Evolutionary conservation across 2,797 vertebrate species (phyloP).

Genomic region (Hemitrygon akajei): DNA sequence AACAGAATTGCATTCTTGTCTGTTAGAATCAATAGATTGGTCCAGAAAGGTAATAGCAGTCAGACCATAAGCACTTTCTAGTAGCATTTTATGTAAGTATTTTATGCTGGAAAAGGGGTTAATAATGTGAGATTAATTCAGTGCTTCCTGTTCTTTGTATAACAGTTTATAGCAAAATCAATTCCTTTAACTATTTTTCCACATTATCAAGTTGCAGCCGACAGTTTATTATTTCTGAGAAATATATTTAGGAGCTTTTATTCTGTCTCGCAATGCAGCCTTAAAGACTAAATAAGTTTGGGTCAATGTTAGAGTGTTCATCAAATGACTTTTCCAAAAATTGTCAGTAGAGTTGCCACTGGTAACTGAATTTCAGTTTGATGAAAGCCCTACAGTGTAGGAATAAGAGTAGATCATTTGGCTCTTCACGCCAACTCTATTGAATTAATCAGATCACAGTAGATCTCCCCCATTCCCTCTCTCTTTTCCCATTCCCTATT

Average conservation of each 20-base stretch:
- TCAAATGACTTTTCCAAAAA: background rate
- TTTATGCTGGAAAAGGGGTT: background rate
- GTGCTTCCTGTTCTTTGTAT: conserved; percentile 19
- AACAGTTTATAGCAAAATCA: conserved; percentile 16
- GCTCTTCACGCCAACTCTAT: too few relatives aligned
- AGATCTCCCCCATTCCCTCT: background rate
- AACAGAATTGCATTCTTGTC: background rate
- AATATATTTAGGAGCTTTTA: background rate
- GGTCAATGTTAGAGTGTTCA: background rate
- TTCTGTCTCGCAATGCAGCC: background rate
- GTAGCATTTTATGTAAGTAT: background rate
- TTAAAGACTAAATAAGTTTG: background rate
- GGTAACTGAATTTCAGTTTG: background rate
- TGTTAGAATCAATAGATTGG: background rate
- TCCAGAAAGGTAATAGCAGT: background rate
- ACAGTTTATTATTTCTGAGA: background rate
- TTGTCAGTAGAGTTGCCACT: background rate
- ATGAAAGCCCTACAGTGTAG: background rate
- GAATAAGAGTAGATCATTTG: background rate
- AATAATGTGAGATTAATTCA: conserved; percentile 8
- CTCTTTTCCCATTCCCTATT: too few relatives aligned
- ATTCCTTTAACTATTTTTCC: conserved; percentile 29
- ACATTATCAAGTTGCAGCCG: background rate
- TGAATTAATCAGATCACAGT: background rate
- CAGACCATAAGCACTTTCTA: background rate